phyloP scores from a whole-genome alignment of 2,888 invertebrate species.

The Polydrusus tereticollis region DNA sequence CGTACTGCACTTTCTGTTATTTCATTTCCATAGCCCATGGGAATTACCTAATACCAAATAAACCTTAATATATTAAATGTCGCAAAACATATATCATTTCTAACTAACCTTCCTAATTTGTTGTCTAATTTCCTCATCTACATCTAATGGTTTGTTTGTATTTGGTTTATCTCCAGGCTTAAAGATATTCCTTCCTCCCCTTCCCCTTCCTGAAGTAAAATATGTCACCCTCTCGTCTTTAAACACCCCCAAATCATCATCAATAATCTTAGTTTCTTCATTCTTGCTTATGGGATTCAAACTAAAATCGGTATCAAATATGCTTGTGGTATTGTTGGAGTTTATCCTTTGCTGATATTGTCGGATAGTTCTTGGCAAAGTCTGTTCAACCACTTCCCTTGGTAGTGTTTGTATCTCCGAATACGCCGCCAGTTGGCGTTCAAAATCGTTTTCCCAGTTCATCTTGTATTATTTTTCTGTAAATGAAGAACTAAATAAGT shows the following conservation, averaged over 20 bases:
- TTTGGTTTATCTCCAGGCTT: slow-evolving; percentile 12
- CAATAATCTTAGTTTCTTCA: neutral
- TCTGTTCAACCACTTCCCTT: neutral
- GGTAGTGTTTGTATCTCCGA: slow-evolving; percentile 35
- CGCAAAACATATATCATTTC: no score
- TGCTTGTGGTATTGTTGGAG: slow-evolving; percentile 29
- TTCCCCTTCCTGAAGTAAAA: slow-evolving; percentile 44
- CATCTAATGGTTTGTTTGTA: neutral
- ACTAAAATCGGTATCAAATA: slow-evolving; percentile 32
- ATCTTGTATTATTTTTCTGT: slow-evolving; percentile 13
- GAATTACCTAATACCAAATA: neutral
- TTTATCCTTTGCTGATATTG: slow-evolving; percentile 35
- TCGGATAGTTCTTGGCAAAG: slow-evolving; percentile 36
- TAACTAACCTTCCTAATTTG: slow-evolving; percentile 25
- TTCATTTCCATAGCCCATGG: slow-evolving; percentile 27
- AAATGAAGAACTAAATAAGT: slow-evolving; percentile 20
- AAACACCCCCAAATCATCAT: neutral
- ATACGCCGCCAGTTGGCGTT: slow-evolving; percentile 32
- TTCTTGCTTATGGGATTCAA: neutral
- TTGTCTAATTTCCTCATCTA: slow-evolving; percentile 10
- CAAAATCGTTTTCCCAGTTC: slow-evolving; percentile 33
- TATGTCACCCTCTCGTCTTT: slow-evolving; percentile 21
- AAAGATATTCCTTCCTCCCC: slow-evolving; percentile 38
- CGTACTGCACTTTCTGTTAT: slow-evolving; percentile 19
- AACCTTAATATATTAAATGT: neutral